Evolutionary conservation across 2,113 vertebrate genomes (phyloP), one percentile per base, ranked within the genome.

Genomic region (Axis porcinus): DNA sequence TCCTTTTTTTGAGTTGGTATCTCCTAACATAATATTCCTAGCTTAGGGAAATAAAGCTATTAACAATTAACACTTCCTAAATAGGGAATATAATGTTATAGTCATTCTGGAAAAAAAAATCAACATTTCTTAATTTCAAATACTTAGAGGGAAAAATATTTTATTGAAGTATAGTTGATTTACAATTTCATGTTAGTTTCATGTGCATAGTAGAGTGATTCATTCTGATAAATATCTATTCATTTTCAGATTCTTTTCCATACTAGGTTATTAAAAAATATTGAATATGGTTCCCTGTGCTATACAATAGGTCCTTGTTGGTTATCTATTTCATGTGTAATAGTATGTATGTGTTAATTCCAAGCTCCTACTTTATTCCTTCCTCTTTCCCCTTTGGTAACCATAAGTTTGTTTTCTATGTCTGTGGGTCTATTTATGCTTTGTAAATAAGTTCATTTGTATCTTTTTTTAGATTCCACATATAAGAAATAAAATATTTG

Each of bases 61-160:
- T 98, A 96, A 98, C 97, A 98, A 98, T 98, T 36, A 97, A 98
- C 82, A 92, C 57, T 96, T 94, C 86, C 90, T 97, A 93, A 57
- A n/a, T 13, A 74, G 10, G 67, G 67, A 40, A 74, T 25, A 74
- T 40, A 74, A 74, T 25, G 36, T 6, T 25, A 74, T 74, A 70
- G 67, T 70, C n/a, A 70, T 36, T 70, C 9, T 40, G 36, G 36
- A 6, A 74, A 74, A 70, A 40, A 74, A 98, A 98, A 98, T 98
- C 36, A 97, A 97, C 86, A 92, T 74, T 96, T 93, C 86, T 91
- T 97, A 93, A 60, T 97, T 97, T 97, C 58, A 97, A 97, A 97
- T 97, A 96, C 94, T 97, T 98, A 36, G 89, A 98, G 93, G 95
- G 97, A 95, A 97, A 97, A 95, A 97, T 97, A 15, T 54, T 97